Evolutionary conservation across 2,113 vertebrate genomes (phyloP).

Genomic region (Onychorhynchus coronatus): DNA sequence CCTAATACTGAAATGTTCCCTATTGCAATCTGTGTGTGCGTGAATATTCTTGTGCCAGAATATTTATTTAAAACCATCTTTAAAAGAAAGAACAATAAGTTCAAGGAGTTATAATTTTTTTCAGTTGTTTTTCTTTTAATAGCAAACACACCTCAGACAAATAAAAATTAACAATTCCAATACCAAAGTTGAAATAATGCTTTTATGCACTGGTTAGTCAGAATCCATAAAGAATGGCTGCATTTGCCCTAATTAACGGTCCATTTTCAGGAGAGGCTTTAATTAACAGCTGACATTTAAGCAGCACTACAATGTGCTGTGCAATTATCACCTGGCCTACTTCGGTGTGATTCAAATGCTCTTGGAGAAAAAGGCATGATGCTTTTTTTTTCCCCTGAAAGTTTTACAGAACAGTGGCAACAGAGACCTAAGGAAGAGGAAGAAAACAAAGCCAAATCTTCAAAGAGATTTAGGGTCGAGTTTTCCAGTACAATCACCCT

Average conservation of each 20-base stretch:
- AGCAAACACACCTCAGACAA: neutral
- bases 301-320: neutral
- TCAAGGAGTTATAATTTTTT: neutral
- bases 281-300: slow-evolving; percentile 59
- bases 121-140: neutral
- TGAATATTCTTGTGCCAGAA: neutral
- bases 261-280: slow-evolving; percentile 16
- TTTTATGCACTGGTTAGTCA: neutral
- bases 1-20: neutral
- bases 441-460: neutral
- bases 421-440: neutral
- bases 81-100: slow-evolving; percentile 9
- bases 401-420: neutral
- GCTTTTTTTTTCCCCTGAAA: neutral
- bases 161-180: neutral
- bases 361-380: neutral
- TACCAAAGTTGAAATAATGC: neutral
- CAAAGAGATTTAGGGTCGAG: neutral
- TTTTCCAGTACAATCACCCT: neutral
- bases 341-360: slow-evolving; percentile 11
- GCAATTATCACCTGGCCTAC: slow-evolving; percentile 53
- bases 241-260: slow-evolving; percentile 43
- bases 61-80: neutral
- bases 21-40: neutral
- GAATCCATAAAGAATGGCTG: neutral